Evolutionary conservation across 2,888 invertebrate species (phyloP), one percentile per base, ranked within the genome.

Genomic region (Cinara cedri): DNA sequence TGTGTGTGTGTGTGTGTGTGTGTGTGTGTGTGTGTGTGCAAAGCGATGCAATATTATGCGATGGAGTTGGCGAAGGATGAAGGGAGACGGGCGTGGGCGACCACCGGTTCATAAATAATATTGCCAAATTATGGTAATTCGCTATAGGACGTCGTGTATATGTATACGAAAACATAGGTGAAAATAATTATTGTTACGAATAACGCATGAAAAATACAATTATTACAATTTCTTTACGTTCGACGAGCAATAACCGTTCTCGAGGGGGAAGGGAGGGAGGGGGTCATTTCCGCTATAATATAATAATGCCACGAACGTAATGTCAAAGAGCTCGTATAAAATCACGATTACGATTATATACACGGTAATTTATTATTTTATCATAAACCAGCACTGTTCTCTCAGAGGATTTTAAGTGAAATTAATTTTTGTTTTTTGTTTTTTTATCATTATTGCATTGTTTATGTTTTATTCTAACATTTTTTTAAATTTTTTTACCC

Each of bases 121-220:
- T 71, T 44, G 16, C 24, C 44, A 44, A 57, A 72, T 71, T 16
- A 57, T 57, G 44, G 44, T 57, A 70, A 71, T 51, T 21, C 42
- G 16, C 16, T 16, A 54, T n/a, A 34, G 34, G 34, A n/a, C n/a
- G n/a, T n/a, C n/a, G n/a, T n/a, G n/a, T 34, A 4, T 34, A 4
- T 34, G 6, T 6, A 6, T 34, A 34, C 42, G 42, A 42, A 55
- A 55, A 66, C n/a, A 26, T 49, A 66, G 10, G 46, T 24, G 11
- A 34, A 24, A 57, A 55, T 55, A 55, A n/a, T 34, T 34, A 60
- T n/a, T 14, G 57, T 63, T 68, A 70, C 9, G 11, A 19, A n/a
- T n/a, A n/a, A 42, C 10, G 42, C n/a, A n/a, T n/a, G n/a, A n/a
- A n/a, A 34, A 4, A 34, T 34, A 34, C 6, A 3, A 6, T 34